Base-by-base conservation (phyloP, 2,797 vertebrate genomes). In the Peromyscus melanophrys region DNA sequence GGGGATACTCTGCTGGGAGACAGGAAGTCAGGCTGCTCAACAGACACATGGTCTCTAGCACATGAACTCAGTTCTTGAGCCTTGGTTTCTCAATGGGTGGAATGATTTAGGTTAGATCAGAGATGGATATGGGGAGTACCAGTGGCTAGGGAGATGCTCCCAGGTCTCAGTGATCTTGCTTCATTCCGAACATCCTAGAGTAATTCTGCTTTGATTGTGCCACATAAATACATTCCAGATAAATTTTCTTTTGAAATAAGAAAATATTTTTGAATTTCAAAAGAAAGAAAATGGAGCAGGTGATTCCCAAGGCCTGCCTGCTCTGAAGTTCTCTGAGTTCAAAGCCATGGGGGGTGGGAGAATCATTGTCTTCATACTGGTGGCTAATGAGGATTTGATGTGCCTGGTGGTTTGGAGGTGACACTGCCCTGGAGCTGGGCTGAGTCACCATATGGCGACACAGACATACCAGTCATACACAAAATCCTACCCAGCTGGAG, bases 1-100 rank as follows among this genome's bases (percentile, higher is more conserved):
- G 11, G 43, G 75, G 69, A 0, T 4, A 4, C 1, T 49, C 34
- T 34, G 29, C 37, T 59, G 63, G 34, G 34, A 67, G 43, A 49
- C 43, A 67, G 65, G 17, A 59, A 57, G 78, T 37, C 37, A 31
- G 78, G 52, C 34, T 43, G 27, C 37, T 43, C 10, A 1, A 14
- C 1, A 0, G 34, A 4, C 55, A 9, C 1, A 1, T 25, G 7
- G n/a, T 71, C 4, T 52, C n/a, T 2, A n/a, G 25, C 17, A 40
- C 16, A 52, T 31, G 46, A 4, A 37, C 21, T 90, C 43, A 31
- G 34, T 55, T 77, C 46, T 80, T 69, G 43, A 87, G 31, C 3
- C 37, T 69, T 52, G n/a, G 12, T 71, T 87, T 71, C 7, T 34
- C 49, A 65, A 55, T 4, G 13, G 25, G 46, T 27, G 12, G 78